Percentiles rank a stretch among this genome's conserved stretches.
These are phyloP conservation scores for Spatulosminthurus flaviceps DNA, from an alignment of 2,888 invertebrate species.

Conservation along the genomic window DNA sequence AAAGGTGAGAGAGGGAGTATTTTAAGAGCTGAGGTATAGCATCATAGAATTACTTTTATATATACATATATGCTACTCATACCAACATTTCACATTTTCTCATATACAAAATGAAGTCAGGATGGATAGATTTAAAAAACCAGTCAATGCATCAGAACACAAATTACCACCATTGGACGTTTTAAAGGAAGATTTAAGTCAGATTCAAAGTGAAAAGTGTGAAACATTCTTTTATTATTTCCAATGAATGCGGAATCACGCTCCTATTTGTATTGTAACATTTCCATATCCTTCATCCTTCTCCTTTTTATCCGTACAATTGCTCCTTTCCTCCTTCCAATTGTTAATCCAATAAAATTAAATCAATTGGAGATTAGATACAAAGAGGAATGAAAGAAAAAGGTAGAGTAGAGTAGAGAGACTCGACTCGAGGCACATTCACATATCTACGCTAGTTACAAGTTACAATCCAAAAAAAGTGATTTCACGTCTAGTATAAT, in stretches of 20 bases:
- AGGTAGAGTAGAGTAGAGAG: background rate
- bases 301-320: background rate
- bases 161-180: too few relatives aligned
- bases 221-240: background rate
- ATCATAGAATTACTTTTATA: too few relatives aligned
- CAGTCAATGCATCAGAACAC: background rate
- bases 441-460: background rate
- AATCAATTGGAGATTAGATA: background rate
- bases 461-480: background rate
- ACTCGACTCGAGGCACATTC: too few relatives aligned
- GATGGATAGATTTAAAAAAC: background rate
- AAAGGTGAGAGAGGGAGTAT: background rate
- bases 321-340: background rate
- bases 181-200: background rate
- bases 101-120: background rate
- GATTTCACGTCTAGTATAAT: background rate
- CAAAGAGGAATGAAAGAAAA: background rate
- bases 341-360: conserved; percentile 10
- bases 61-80: too few relatives aligned
- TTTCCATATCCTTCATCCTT: background rate
- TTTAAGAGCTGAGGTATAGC: background rate
- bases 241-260: conserved; percentile 5
- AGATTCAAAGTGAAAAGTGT: background rate
- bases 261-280: background rate
- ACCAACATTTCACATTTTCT: background rate